Evolutionary conservation across 2,797 vertebrate species (phyloP), one percentile per base, ranked within the genome.

Genomic region (Paedocypris micromegethes): DNA sequence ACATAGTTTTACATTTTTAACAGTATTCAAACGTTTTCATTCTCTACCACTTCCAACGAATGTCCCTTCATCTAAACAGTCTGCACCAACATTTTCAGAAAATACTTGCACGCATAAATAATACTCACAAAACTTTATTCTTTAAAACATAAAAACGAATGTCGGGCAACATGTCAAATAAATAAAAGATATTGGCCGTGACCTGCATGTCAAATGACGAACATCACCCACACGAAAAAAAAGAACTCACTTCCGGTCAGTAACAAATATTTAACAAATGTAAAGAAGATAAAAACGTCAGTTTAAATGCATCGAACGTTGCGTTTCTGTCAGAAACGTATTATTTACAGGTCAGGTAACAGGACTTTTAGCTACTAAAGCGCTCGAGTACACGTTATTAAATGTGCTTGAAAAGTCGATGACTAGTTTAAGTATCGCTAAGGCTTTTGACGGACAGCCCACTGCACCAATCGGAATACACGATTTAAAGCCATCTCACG

Each of bases 141-240:
- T 53, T 83, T 79, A 81, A 82, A 77, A 86, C 82, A 83, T 78
- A 63, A 70, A 76, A 80, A 75, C 82, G 87, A 87, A 23, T 23
- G 23, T 23, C 23, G 23, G 85, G 83, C 90, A 89, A 92, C 84
- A 86, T 91, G 88, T 89, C 89, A 92, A 92, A 94, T 92, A 93
- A 93, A 93, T 91, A 92, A 88, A 82, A 82, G 86, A 83, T 84
- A 84, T 79, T 85, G 85, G 83, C 79, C 87, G 83, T 78, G 77
- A 79, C 67, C 84, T 77, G 68, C 68, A 75, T 56, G 52, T 87
- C 67, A 69, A 67, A 81, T 75, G 78, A 74, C 72, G 66, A 58
- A 60, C 56, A 65, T 61, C 66, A 79, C 61, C 65, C 80, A 82
- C 78, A 80, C 69, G 64, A 71, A 83, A 72, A 56, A 54, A 47